These are phyloP conservation scores for Lasius fuliginosus DNA, from an alignment of 2,888 invertebrate species.

Conservation along the genomic window DNA sequence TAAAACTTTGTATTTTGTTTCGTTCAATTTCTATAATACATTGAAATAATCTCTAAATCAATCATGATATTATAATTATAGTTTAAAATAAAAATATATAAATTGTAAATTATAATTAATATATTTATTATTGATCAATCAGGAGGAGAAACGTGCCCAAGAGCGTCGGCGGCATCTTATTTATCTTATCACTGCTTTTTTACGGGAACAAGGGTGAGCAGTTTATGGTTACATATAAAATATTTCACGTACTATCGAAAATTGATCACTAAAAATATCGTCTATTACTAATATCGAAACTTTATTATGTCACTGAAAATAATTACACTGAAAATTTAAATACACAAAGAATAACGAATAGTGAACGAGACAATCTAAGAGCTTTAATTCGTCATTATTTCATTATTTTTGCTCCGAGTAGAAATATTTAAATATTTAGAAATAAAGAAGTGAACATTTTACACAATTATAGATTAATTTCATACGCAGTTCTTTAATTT, in stretches of 20 bases:
- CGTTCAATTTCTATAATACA: too few relatives aligned
- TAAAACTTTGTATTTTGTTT: too few relatives aligned
- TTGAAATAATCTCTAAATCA: too few relatives aligned
- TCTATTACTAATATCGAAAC: neutral
- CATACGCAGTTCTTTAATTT: neutral
- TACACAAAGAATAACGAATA: neutral
- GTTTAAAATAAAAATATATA: too few relatives aligned
- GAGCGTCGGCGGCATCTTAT: conserved; percentile 83
- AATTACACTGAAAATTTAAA: conserved; percentile 32
- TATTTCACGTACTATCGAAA: neutral
- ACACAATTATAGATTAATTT: neutral
- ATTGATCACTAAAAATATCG: neutral
- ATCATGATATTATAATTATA: neutral
- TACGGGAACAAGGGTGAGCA: conserved; percentile 89
- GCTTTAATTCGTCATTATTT: neutral
- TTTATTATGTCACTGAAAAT: neutral
- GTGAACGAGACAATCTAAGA: too few relatives aligned
- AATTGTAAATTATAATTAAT: neutral
- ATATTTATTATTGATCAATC: conserved; percentile 70
- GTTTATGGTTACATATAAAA: neutral
- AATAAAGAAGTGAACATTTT: neutral
- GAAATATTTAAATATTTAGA: neutral
- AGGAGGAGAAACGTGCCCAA: conserved; percentile 81
- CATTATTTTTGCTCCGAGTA: neutral
- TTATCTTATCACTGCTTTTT: conserved; percentile 90